Evolutionary conservation across 2,888 invertebrate genomes (phyloP).

Genomic region (Alloscopus bannaensis): DNA sequence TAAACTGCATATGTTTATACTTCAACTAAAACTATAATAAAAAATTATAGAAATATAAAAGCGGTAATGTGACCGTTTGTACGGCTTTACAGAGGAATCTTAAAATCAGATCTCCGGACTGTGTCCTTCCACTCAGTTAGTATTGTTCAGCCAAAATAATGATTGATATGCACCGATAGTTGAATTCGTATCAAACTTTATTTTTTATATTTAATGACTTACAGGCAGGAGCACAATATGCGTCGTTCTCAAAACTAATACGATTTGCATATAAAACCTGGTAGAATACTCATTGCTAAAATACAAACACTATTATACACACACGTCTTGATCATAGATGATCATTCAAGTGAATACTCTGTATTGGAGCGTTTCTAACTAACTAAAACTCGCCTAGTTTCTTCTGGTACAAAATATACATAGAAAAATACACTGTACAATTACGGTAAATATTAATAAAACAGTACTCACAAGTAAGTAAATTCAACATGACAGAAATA

Average conservation of each 20-base stretch:
- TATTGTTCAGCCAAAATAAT: too few species aligned
- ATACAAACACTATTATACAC: background rate
- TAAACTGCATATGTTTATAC: too few species aligned
- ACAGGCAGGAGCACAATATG: slow-evolving; percentile 16
- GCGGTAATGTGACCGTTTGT: too few species aligned
- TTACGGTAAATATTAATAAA: slow-evolving; percentile 2
- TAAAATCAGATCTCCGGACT: too few species aligned
- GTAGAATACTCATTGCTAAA: background rate
- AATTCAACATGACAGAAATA: slow-evolving; percentile 2
- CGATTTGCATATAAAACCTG: background rate
- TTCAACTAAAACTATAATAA: too few species aligned
- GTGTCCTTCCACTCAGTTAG: too few species aligned
- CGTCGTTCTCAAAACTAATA: background rate
- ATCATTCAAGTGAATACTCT: background rate
- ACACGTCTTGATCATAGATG: too few species aligned
- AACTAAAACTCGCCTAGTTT: background rate
- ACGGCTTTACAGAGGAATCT: too few species aligned
- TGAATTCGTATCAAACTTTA: too few species aligned
- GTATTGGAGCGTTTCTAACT: background rate
- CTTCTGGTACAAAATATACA: slow-evolving; percentile 38
- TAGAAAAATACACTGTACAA: slow-evolving; percentile 44
- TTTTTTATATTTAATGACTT: slow-evolving; percentile 13
- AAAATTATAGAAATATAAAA: too few species aligned
- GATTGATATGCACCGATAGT: too few species aligned
- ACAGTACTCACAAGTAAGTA: slow-evolving; percentile 31